Evolutionary conservation across 2,888 invertebrate genomes (phyloP), one percentile per base, ranked within the genome.

Genomic region (Machimus rusticus): DNA sequence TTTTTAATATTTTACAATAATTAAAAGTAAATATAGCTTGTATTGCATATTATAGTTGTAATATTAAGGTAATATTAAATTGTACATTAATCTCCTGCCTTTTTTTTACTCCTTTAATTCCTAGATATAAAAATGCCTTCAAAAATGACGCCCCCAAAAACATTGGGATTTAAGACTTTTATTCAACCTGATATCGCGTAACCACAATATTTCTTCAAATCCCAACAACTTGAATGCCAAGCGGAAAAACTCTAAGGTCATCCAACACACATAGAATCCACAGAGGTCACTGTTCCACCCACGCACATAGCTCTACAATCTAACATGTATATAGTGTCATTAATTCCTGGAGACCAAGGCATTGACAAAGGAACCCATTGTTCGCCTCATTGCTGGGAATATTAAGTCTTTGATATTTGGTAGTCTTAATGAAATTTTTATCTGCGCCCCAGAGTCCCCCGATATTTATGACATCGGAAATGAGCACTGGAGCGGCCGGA

Each of bases 391-490:
- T 37, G 57, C 57, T 16, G 28, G 8, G 82, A 82, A 57, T 57
- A 66, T 82, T 55, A 57, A 57, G 82, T 82, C 57, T 37, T 82
- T 51, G 46, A 19, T 31, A 5, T 37, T 82, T 51, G 46, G 39
- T 31, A 5, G 82, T 51, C 82, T 82, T 82, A 82, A 82, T 82
- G 57, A 82, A 82, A 82, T 82, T 82, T 82, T 82, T 82, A 82
- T 82, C 79, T 79, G 31, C 51, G 43, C 31, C 79, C 51, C 23
- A 23, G 28, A 28, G 23, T 16, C 37, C n/a, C 76, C 37, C 78
- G 12, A 82, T 66, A 82, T 82, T 82, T 82, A 82, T 82, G 82
- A 57, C 82, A 66, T 57, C 66, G 57, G 82, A 82, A 82, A 82
- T 82, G 82, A 82, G 82, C 19, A 51, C 34, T 57, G 82, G 34